phyloP scores from a whole-genome alignment of 2,888 invertebrate species.

The Eupsilia transversa region DNA sequence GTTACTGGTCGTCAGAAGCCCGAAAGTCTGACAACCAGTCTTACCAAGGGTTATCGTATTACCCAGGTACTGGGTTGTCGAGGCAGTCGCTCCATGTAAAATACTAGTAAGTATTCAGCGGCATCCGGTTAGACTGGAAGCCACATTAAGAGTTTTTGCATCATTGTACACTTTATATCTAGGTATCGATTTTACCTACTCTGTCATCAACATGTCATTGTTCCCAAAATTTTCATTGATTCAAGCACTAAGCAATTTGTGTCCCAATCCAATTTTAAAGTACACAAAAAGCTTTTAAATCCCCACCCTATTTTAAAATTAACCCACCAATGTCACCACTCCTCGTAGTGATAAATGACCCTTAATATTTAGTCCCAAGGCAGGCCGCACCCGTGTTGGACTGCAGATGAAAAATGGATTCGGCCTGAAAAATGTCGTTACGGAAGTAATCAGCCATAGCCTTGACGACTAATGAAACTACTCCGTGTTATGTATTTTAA shows the following conservation, averaged over 20 bases:
- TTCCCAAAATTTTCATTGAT: not conserved
- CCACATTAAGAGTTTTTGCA: too few relatives aligned
- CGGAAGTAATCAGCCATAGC: slow-evolving; percentile 41
- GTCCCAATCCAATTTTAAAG: not conserved
- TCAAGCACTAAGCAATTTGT: not conserved
- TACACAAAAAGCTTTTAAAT: not conserved
- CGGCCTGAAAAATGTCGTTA: slow-evolving; percentile 42
- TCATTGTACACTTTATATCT: too few relatives aligned
- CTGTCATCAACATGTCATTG: not conserved
- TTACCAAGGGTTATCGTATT: too few relatives aligned
- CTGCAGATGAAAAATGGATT: slow-evolving; percentile 59
- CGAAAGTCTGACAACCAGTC: too few relatives aligned
- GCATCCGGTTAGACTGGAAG: too few relatives aligned
- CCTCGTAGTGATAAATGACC: slow-evolving; percentile 45
- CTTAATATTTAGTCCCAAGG: slow-evolving; percentile 33
- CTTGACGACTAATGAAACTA: slow-evolving; percentile 39
- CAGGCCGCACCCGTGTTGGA: slow-evolving; percentile 35
- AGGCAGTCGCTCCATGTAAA: too few relatives aligned
- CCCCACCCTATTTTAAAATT: slow-evolving; percentile 35
- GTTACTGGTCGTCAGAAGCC: too few relatives aligned
- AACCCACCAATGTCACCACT: slow-evolving; percentile 37
- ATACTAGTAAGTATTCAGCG: too few relatives aligned
- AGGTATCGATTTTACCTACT: not conserved
- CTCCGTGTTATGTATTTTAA: slow-evolving; percentile 18
- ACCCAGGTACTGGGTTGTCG: too few relatives aligned